Conservation (phyloP, 1,140 invertebrate genomes). For the Oedothorax gibbosus region DNA sequence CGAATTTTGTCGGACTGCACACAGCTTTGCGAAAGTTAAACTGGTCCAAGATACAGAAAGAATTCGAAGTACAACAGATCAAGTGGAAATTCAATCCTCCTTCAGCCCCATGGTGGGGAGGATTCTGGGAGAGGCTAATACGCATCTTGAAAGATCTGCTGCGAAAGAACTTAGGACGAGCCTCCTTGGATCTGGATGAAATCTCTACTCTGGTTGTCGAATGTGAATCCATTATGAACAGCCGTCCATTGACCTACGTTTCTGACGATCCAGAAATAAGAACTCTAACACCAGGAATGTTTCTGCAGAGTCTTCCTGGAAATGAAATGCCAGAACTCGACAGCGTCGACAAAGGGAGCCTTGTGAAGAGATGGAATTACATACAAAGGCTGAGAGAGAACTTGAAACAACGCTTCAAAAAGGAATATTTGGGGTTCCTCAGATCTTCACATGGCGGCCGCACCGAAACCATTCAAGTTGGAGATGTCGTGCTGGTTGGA, state of each 20-base stretch:
- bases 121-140: neutral
- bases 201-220: constrained; percentile 20
- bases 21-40: constrained; percentile 10
- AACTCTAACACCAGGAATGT: constrained; percentile 1
- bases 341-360: neutral
- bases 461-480: no score
- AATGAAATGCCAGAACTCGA: constrained; percentile 32
- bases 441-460: neutral
- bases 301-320: constrained; percentile 10
- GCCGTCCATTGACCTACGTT: constrained; percentile 24
- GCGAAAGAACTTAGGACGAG: neutral
- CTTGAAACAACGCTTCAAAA: constrained; percentile 15
- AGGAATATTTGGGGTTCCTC: constrained; percentile 37
- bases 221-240: constrained; percentile 33
- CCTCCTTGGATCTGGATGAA: constrained; percentile 12
- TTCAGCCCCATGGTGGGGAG: constrained; percentile 25
- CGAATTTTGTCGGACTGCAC: constrained; percentile 67
- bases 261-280: constrained; percentile 21
- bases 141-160: constrained; percentile 30
- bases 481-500: no score
- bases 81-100: neutral
- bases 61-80: neutral
- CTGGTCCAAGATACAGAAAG: constrained; percentile 7
- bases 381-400: constrained; percentile 17
- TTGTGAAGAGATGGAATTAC: constrained; percentile 23